phyloP scores from a whole-genome alignment of 2,797 vertebrate species.

The Rhinogobio ventralis region DNA sequence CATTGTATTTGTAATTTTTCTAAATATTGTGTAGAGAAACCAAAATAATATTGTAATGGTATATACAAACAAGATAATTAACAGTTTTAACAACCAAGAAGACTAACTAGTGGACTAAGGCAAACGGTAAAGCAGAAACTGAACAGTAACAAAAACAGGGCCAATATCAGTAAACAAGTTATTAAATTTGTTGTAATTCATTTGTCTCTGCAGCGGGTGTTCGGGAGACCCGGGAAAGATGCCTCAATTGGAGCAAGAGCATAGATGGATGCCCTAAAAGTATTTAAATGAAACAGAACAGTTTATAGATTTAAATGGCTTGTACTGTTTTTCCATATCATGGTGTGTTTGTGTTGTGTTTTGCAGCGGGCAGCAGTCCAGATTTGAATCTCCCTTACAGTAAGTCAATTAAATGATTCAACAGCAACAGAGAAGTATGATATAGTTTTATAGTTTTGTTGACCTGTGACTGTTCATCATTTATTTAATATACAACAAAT shows the following conservation, averaged over 20 bases:
- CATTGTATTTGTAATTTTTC: too few relatives aligned
- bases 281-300: background rate
- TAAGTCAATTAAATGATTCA: background rate
- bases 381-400: slow-evolving; percentile 1
- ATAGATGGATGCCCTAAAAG: background rate
- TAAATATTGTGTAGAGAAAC: too few relatives aligned
- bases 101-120: background rate
- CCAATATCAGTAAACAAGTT: background rate
- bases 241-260: background rate
- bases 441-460: background rate
- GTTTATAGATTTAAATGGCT: background rate
- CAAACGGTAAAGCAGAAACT: background rate
- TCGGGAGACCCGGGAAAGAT: background rate
- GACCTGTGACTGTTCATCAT: background rate
- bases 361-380: background rate
- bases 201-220: background rate
- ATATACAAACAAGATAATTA: background rate
- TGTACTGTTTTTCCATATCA: background rate
- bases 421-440: background rate
- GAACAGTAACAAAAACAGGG: background rate
- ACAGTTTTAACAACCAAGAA: background rate
- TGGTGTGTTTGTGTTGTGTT: background rate
- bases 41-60: too few relatives aligned
- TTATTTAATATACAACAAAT: too few relatives aligned
- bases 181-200: background rate